Evolutionary conservation across 2,113 vertebrate genomes (phyloP).

Genomic region (Sylvia atricapilla): DNA sequence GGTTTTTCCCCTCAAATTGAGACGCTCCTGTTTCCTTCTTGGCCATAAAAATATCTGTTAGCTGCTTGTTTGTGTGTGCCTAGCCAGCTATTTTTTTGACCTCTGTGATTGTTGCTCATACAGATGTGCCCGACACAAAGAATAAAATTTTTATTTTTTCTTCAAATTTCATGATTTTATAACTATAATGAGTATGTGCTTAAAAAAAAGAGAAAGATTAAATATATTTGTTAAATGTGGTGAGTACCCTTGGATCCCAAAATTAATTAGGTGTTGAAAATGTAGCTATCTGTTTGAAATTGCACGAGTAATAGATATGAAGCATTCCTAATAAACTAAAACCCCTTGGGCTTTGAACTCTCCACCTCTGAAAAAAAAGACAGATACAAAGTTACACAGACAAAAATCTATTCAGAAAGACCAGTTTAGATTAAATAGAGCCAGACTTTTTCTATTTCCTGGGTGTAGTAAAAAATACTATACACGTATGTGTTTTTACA

Average conservation of each 20-base stretch:
- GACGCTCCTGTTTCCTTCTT: neutral
- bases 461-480: neutral
- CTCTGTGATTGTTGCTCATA: neutral
- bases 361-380: neutral
- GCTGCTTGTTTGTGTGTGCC: neutral
- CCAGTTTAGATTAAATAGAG: neutral
- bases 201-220: neutral
- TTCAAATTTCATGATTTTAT: neutral
- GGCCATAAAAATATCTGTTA: neutral
- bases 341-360: neutral
- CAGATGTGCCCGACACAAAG: neutral
- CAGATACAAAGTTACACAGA: neutral
- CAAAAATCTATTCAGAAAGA: neutral
- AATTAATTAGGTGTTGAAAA: constrained; percentile 21
- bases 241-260: neutral
- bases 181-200: neutral
- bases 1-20: neutral
- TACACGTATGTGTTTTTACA: neutral
- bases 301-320: neutral
- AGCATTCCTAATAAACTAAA: neutral
- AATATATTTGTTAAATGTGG: neutral
- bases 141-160: neutral
- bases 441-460: neutral
- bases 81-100: neutral
- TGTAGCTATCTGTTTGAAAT: neutral